Evolutionary conservation across 1,140 invertebrate species (phyloP).

Genomic region (Stegodyphus mimosarum): DNA sequence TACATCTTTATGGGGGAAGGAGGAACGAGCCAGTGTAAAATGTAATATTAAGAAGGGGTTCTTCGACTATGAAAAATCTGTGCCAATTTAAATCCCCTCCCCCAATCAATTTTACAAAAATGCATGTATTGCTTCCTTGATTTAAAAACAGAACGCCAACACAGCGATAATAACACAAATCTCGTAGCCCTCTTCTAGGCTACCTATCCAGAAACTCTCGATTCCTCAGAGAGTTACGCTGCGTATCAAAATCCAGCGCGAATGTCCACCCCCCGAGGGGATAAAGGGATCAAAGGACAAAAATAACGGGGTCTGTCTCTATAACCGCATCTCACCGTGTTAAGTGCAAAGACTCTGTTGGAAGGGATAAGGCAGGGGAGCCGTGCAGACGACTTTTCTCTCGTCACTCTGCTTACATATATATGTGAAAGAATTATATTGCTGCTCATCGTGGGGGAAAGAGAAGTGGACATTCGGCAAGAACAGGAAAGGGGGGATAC

Average conservation of each 20-base stretch:
- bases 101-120: too few relatives aligned
- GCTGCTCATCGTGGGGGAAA: background rate
- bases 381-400: background rate
- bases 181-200: too few relatives aligned
- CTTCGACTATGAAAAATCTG: too few relatives aligned
- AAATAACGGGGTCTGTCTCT: conserved; percentile 22
- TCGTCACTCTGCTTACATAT: background rate
- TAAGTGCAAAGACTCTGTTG: conserved; percentile 56
- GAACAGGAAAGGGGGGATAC: background rate
- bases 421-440: conserved; percentile 37
- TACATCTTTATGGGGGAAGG: too few relatives aligned
- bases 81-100: too few relatives aligned
- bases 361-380: background rate
- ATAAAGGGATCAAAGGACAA: conserved; percentile 32
- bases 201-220: too few relatives aligned
- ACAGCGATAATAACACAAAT: too few relatives aligned
- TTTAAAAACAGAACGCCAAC: too few relatives aligned
- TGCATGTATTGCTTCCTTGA: too few relatives aligned
- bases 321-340: conserved; percentile 40
- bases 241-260: background rate
- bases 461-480: background rate
- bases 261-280: background rate
- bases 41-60: too few relatives aligned
- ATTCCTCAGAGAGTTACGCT: too few relatives aligned
- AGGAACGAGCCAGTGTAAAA: too few relatives aligned